Percentiles rank a stretch among this genome's conserved stretches.
Conservation (phyloP, 92 coral and sea anemone genomes). For the Actinostola sp. region DNA sequence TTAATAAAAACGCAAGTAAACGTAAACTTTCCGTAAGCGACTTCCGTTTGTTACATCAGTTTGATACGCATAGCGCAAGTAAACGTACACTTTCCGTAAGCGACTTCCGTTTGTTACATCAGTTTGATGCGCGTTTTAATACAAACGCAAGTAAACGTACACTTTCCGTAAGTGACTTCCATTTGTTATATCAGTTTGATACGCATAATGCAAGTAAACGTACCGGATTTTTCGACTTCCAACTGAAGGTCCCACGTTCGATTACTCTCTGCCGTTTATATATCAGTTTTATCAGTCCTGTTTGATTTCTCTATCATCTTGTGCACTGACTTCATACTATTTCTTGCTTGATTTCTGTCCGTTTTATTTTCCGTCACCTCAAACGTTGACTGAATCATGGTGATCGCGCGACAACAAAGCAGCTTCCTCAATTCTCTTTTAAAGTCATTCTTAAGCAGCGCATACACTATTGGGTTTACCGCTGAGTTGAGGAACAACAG, state of each 20-base stretch:
- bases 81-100: too few species aligned
- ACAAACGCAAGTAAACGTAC: too few species aligned
- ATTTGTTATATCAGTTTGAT: background rate
- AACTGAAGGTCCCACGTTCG: too few species aligned
- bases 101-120: too few species aligned
- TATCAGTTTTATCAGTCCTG: too few species aligned
- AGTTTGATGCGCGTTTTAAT: too few species aligned
- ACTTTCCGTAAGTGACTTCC: slow-evolving; percentile 1
- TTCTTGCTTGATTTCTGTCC: background rate
- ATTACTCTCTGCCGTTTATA: too few species aligned
- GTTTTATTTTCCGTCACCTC: slow-evolving; percentile 24
- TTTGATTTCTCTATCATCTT: background rate
- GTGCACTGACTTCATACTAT: slow-evolving; percentile 5
- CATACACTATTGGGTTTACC: slow-evolving; percentile 45
- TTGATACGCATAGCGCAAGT: background rate
- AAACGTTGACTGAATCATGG: background rate
- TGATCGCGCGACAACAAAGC: slow-evolving; percentile 5
- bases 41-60: background rate
- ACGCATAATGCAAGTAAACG: too few species aligned
- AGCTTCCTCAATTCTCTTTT: slow-evolving; percentile 28
- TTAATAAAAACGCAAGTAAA: too few species aligned
- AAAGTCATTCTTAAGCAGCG: slow-evolving; percentile 37
- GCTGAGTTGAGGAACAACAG: slow-evolving; percentile 43
- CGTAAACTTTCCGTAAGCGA: too few species aligned
- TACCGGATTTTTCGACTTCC: too few species aligned